These are phyloP conservation scores for Agrilus cyanescens DNA, from an alignment of 2,888 invertebrate genomes.

Conservation along the genomic window DNA sequence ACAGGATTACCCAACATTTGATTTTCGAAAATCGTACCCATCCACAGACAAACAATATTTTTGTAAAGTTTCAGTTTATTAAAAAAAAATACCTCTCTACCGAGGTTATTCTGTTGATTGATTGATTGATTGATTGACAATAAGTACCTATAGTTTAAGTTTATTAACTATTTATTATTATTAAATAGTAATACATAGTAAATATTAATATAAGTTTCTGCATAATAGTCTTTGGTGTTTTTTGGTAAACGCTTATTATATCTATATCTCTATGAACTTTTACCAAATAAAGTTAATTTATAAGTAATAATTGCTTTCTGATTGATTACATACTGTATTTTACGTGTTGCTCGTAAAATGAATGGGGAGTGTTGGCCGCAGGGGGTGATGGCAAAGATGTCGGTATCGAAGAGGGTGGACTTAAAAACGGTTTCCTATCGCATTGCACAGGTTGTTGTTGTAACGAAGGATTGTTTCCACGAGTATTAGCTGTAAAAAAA, in stretches of 20 bases:
- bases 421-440: conserved; percentile 47
- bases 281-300: not conserved
- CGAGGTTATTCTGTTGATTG: too few relatives aligned
- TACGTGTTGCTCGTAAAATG: conserved; percentile 29
- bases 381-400: conserved; percentile 39
- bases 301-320: too few relatives aligned
- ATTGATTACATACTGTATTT: conserved; percentile 17
- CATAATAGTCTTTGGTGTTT: not conserved
- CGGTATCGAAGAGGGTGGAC: conserved; percentile 37
- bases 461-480: conserved; percentile 25
- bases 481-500: conserved; percentile 20
- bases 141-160: too few relatives aligned
- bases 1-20: too few relatives aligned
- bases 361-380: conserved; percentile 33
- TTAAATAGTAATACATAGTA: too few relatives aligned
- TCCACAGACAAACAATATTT: too few relatives aligned
- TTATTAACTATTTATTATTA: too few relatives aligned
- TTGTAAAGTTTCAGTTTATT: too few relatives aligned
- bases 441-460: conserved; percentile 33
- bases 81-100: too few relatives aligned
- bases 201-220: not conserved
- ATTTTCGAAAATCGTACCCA: too few relatives aligned
- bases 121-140: too few relatives aligned
- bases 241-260: not conserved
- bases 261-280: not conserved